These are phyloP conservation scores for Takifugu ocellatus DNA, from an alignment of 2,797 vertebrate genomes.

Conservation along the genomic window DNA sequence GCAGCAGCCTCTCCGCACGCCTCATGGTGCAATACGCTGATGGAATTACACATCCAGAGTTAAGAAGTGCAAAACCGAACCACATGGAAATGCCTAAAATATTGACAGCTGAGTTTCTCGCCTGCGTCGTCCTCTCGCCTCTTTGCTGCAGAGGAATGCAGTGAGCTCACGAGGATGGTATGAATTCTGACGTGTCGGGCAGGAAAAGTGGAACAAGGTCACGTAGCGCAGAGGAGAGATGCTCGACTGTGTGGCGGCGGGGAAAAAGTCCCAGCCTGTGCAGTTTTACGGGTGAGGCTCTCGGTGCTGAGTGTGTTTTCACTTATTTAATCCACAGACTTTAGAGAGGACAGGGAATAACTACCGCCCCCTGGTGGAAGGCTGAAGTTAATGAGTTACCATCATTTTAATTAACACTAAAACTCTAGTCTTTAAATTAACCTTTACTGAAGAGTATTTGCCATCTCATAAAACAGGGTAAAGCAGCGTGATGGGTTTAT, in stretches of 20 bases:
- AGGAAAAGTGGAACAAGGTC: constrained; percentile 4
- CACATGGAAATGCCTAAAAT: constrained; percentile 39
- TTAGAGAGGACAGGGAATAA: too few relatives aligned
- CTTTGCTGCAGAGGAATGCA: constrained; percentile 49
- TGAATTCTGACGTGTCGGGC: constrained; percentile 20
- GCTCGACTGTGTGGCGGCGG: not conserved
- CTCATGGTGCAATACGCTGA: constrained; percentile 33
- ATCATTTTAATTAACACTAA: too few relatives aligned
- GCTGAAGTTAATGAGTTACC: too few relatives aligned
- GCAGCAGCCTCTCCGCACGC: constrained; percentile 44
- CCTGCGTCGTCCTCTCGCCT: constrained; percentile 14
- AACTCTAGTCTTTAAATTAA: too few relatives aligned
- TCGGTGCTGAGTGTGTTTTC: too few relatives aligned
- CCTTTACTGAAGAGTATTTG: too few relatives aligned
- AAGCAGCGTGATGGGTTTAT: not conserved
- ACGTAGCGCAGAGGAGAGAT: too few relatives aligned
- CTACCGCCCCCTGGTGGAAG: too few relatives aligned
- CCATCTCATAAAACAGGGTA: too few relatives aligned
- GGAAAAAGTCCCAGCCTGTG: too few relatives aligned
- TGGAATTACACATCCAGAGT: constrained; percentile 35
- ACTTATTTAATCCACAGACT: too few relatives aligned
- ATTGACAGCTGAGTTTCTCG: constrained; percentile 47
- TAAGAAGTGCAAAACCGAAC: constrained; percentile 52
- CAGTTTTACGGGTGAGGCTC: too few relatives aligned
- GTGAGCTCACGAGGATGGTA: constrained; percentile 56